Conservation (phyloP, 2,113 vertebrate species). For the Ochotona princeps region DNA sequence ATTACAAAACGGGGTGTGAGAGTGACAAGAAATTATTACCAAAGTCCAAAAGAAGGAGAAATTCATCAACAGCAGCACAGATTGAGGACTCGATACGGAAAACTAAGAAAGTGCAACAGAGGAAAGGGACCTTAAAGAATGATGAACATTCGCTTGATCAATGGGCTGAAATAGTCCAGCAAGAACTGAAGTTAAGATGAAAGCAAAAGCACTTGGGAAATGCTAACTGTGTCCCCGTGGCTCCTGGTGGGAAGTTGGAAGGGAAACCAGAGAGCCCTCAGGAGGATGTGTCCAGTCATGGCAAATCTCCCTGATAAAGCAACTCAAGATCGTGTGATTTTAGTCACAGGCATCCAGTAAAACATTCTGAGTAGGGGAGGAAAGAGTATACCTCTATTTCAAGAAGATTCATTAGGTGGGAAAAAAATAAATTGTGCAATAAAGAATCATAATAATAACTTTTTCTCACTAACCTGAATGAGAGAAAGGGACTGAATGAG, state of each 20-base stretch:
- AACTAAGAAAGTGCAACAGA: not conserved
- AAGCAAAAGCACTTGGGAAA: not conserved
- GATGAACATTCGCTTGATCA: not conserved
- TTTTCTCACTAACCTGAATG: not conserved
- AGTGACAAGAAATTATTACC: not conserved
- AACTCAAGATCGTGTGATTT: not conserved
- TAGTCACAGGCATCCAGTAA: not conserved
- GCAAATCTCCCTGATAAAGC: not conserved
- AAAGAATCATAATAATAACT: not conserved
- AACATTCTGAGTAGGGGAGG: not conserved
- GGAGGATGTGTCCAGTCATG: not conserved
- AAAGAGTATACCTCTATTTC: not conserved
- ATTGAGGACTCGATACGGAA: not conserved
- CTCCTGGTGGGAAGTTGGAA: not conserved
- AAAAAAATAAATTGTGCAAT: not conserved
- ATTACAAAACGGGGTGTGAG: not conserved
- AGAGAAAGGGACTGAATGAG: not conserved
- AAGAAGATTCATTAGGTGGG: not conserved
- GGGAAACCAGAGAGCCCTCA: not conserved
- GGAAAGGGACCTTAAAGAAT: not conserved
- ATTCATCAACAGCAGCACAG: slow-evolving; percentile 3
- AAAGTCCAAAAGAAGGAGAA: not conserved
- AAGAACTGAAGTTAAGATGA: not conserved
- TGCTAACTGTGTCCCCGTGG: not conserved
- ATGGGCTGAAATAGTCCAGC: not conserved